Percentiles rank a stretch among this genome's conserved stretches.
Conservation (phyloP, 1,140 invertebrate species). For the Drosophila suzukii region DNA sequence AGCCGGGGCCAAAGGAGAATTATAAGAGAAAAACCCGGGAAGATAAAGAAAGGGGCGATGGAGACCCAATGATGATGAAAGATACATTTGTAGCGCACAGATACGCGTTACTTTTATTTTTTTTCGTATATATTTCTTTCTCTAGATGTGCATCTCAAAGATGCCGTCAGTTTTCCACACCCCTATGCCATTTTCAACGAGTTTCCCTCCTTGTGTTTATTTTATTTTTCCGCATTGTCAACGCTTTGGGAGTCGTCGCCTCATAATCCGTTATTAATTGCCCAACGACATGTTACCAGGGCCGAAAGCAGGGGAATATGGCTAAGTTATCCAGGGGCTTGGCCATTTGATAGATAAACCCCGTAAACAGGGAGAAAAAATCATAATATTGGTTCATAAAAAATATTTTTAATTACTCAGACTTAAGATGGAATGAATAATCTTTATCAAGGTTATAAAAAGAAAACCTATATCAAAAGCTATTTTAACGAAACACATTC, state of each 20-base stretch:
- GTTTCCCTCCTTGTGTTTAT: conserved; percentile 14
- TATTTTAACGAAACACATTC: no score
- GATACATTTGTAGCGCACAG: conserved; percentile 59
- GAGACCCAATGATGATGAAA: conserved; percentile 49
- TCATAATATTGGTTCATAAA: background rate
- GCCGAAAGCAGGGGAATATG: background rate
- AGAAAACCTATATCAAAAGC: no score
- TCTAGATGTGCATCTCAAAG: conserved; percentile 39
- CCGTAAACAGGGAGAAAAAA: conserved; percentile 3
- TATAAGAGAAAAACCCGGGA: conserved; percentile 20
- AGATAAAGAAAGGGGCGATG: background rate
- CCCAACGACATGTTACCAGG: conserved; percentile 70
- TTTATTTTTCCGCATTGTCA: conserved; percentile 59
- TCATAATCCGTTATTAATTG: conserved; percentile 81
- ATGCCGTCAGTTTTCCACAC: conserved; percentile 25
- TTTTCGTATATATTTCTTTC: conserved; percentile 1
- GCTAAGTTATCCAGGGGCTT: conserved; percentile 20
- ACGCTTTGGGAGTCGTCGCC: conserved; percentile 64
- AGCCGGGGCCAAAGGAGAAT: conserved; percentile 41
- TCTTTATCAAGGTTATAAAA: no score
- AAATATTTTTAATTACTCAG: no score
- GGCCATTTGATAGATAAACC: conserved; percentile 27
- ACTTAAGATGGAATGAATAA: no score
- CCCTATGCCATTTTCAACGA: background rate
- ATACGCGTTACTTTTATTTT: conserved; percentile 45